Percentiles rank a stretch among this genome's conserved stretches.
These are phyloP conservation scores for Polylopha cassiicola DNA, from an alignment of 2,888 invertebrate species.

Conservation along the genomic window DNA sequence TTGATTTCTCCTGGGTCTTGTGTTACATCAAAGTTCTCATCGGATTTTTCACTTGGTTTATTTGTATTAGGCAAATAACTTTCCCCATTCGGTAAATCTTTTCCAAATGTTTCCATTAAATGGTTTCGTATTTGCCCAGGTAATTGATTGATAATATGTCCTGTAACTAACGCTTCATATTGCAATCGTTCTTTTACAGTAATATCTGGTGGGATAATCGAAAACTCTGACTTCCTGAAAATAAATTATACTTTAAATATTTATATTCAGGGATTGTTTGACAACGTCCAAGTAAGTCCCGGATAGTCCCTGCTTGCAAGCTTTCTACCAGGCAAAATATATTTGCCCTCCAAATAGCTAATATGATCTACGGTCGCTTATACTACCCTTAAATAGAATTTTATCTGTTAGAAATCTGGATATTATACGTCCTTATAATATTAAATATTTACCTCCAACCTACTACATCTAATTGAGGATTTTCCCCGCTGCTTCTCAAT, in stretches of 20 bases:
- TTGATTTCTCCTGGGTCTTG: not conserved
- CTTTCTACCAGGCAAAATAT: too few relatives aligned
- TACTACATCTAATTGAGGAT: constrained; percentile 25
- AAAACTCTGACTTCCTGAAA: constrained; percentile 29
- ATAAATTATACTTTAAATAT: not conserved
- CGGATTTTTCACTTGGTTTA: too few relatives aligned
- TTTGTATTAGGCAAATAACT: too few relatives aligned
- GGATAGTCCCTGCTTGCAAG: too few relatives aligned
- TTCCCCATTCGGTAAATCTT: too few relatives aligned
- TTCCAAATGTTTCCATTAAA: constrained; percentile 19
- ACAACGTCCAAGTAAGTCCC: too few relatives aligned
- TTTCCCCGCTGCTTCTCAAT: constrained; percentile 12
- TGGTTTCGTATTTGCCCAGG: constrained; percentile 32
- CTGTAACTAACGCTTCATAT: constrained; percentile 30
- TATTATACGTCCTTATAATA: not conserved
- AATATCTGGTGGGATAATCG: constrained; percentile 24
- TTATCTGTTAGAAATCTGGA: too few relatives aligned
- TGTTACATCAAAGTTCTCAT: too few relatives aligned
- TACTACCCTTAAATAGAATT: too few relatives aligned
- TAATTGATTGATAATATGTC: constrained; percentile 37
- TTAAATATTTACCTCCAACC: constrained; percentile 40
- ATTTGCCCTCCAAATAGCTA: too few relatives aligned
- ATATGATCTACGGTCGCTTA: too few relatives aligned
- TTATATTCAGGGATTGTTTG: too few relatives aligned
- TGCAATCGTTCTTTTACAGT: constrained; percentile 18